Conservation (phyloP, 2,797 vertebrate species). For the Eurystomus glaucurus region DNA sequence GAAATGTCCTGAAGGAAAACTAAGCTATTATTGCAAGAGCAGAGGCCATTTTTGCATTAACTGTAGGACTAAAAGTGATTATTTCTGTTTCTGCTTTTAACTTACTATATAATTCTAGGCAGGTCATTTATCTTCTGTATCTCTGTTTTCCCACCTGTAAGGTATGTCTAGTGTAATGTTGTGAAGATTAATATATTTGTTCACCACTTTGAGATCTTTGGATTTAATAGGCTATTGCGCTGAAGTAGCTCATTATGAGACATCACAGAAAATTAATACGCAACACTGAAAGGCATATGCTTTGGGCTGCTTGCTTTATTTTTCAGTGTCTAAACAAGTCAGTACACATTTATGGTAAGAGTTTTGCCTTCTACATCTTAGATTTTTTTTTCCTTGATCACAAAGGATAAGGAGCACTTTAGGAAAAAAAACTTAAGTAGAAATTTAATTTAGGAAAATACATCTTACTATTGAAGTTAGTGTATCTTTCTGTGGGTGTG, state of each 20-base stretch:
- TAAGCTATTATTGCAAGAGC: background rate
- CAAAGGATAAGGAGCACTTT: background rate
- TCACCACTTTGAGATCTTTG: background rate
- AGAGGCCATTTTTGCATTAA: background rate
- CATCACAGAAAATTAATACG: background rate
- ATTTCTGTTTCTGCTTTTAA: background rate
- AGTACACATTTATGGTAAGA: background rate
- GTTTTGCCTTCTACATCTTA: background rate
- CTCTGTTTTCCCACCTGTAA: background rate
- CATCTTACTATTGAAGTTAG: background rate
- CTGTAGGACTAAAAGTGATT: background rate
- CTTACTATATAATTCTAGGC: background rate
- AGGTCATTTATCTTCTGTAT: background rate
- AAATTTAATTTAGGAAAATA: background rate
- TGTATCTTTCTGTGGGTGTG: background rate
- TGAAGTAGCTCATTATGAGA: background rate
- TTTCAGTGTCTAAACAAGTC: background rate
- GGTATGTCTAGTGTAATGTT: background rate
- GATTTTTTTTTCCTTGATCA: background rate
- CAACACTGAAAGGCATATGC: background rate
- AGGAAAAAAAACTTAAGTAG: background rate
- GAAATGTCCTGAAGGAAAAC: conserved; percentile 1
- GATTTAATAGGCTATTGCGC: background rate
- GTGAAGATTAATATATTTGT: background rate
- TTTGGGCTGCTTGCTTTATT: background rate